Base-by-base conservation (phyloP, 2,888 invertebrate species). In the Leptopilina drosophilae region DNA sequence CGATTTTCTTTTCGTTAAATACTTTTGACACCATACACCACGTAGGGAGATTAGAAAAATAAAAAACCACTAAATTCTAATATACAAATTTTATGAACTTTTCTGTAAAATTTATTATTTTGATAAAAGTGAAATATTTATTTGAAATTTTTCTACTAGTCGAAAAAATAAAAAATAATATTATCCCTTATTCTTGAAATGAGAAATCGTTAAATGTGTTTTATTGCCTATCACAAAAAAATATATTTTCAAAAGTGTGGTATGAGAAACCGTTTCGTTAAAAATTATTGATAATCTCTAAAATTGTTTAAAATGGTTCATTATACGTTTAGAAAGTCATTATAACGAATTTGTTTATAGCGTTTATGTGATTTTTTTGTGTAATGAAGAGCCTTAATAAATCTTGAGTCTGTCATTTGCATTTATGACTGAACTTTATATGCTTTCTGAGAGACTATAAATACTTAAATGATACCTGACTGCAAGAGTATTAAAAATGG, bases 1-100 rank as follows among this genome's bases (percentile, higher is more conserved):
- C 85, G 87, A 84, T 86, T 86, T 86, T 87, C 83, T 84, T 86
- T 84, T 86, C 85, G 87, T 87, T 87, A 87, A 88, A 84, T 49
- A 49, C 9, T 49, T 89, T 86, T 85, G 65, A 81, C 75, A 78
- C 59, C 66, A 62, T 20, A 62, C 40, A 46, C 59, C 64, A 69
- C 0, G 5, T 14, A 78, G 20, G 49, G 20, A 33, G 40, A 49
- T 64, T 46, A 5, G 56, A 76, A 76, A 76, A 64, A 62, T 56
- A 64, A 53, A 77, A 15, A 64, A 78, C 7, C 2, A 2, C 33
- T 33, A 33, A 33, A 33, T 33, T 33, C 7, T 42, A 42, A 42
- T 42, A 42, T 42, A 42, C 8, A 42, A 8, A 8, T 8, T 42
- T 42, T 42, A 42, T 42, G 0, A 8, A 42, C 7, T 42, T 42